Conservation (phyloP, 2,797 vertebrate genomes). For the Rallus crepitans region DNA sequence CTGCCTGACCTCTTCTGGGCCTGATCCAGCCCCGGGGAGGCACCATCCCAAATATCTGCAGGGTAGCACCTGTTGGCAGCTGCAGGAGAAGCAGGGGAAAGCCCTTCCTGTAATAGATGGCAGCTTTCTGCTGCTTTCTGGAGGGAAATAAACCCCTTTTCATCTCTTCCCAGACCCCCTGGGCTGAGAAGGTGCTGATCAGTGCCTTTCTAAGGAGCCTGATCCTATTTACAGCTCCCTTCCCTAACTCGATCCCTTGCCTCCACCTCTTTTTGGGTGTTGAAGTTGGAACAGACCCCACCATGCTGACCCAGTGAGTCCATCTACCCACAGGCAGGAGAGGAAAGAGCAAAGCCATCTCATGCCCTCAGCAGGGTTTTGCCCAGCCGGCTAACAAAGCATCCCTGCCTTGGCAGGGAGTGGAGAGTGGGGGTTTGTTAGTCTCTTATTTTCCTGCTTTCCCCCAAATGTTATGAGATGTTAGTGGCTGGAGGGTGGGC, state of each 20-base stretch:
- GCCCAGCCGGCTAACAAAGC: neutral
- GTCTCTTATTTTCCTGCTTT: neutral
- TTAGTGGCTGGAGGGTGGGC: neutral
- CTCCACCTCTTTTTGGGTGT: neutral
- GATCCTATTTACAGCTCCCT: neutral
- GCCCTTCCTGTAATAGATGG: neutral
- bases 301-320: neutral
- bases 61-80: neutral
- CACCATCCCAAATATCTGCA: accelerated
- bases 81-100: neutral
- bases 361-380: accelerated
- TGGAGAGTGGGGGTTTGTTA: neutral
- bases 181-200: neutral
- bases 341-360: neutral
- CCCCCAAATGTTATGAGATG: neutral
- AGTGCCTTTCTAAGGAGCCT: neutral
- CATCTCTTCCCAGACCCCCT: accelerated
- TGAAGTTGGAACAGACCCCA: neutral
- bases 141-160: neutral
- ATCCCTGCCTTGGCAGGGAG: neutral
- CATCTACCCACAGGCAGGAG: neutral
- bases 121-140: neutral
- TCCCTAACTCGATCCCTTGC: neutral
- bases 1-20: neutral
- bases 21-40: neutral